These are phyloP conservation scores for Stictonetta naevosa DNA, from an alignment of 2,113 vertebrate species.

Conservation along the genomic window DNA sequence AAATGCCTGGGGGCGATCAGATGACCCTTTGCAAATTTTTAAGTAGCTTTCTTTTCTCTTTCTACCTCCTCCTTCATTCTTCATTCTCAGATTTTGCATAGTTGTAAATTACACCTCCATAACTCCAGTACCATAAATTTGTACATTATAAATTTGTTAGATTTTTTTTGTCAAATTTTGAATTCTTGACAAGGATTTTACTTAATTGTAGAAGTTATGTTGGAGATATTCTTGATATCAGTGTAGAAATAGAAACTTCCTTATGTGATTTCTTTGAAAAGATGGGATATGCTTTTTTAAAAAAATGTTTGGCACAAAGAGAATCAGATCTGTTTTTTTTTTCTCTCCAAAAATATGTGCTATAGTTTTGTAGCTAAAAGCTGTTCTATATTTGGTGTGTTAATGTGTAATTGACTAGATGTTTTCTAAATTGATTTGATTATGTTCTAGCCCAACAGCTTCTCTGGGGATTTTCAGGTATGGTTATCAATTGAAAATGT, in stretches of 20 bases:
- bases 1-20: neutral
- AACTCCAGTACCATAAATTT: neutral
- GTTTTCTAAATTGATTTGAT: constrained; percentile 75
- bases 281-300: neutral
- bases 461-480: constrained; percentile 98
- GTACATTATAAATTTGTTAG: neutral
- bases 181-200: neutral
- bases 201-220: neutral
- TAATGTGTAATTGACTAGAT: neutral
- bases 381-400: neutral
- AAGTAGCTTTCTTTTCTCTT: neutral
- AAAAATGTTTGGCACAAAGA: neutral
- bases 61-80: neutral
- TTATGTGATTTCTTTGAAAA: neutral
- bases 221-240: neutral
- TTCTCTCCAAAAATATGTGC: neutral
- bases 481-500: constrained; percentile 58
- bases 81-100: neutral
- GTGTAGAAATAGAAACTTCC: neutral
- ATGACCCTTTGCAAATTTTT: neutral
- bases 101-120: neutral
- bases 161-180: neutral
- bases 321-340: neutral
- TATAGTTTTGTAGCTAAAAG: neutral
- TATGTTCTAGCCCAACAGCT: constrained; percentile 93